Evolutionary conservation across 1,140 invertebrate genomes (phyloP), one percentile per base, ranked within the genome.

Genomic region (Drosophila asahinai): DNA sequence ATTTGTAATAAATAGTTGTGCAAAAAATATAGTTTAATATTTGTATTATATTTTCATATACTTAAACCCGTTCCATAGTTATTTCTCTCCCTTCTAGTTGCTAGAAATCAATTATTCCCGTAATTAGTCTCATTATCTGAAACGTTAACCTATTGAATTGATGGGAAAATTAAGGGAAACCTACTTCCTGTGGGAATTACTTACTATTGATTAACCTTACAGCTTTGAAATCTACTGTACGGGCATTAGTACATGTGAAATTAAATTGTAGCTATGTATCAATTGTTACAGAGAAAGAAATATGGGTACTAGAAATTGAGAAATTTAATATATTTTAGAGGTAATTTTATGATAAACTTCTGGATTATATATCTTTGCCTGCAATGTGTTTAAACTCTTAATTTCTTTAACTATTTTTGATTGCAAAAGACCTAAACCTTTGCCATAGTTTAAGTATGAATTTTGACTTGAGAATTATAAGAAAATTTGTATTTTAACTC

Each of bases 121-220:
- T 42, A 27, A 54, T 70, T 66, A 65, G 38, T 43, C 22, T 9
- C 25, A 49, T 40, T 36, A 25, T 55, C 48, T 33, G n/a, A 67
- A 67, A 54, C 62, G 48, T 55, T 71, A 54, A 67, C 63, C 63
- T 65, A 52, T n/a, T 30, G 17, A 42, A 36, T 27, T 42, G 47
- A 43, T 45, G 38, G 33, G 7, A 12, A 3, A 64, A 64, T 70
- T n/a, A 66, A 45, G 48, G 62, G 40, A 38, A 70, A 45, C 64
- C 7, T n/a, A 71, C 49, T 71, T 71, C 67, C 67, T 67, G 38
- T 54, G 67, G 38, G 40, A 54, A 40, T 64, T n/a, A 19, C 15
- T 52, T 25, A 15, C 38, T 36, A 42, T 67, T 48, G 15, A 45
- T 58, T 40, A 45, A 62, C 57, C 64, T 62, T 47, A 63, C 8